Evolutionary conservation across 2,113 vertebrate genomes (phyloP).

Genomic region (Halcyon senegalensis): DNA sequence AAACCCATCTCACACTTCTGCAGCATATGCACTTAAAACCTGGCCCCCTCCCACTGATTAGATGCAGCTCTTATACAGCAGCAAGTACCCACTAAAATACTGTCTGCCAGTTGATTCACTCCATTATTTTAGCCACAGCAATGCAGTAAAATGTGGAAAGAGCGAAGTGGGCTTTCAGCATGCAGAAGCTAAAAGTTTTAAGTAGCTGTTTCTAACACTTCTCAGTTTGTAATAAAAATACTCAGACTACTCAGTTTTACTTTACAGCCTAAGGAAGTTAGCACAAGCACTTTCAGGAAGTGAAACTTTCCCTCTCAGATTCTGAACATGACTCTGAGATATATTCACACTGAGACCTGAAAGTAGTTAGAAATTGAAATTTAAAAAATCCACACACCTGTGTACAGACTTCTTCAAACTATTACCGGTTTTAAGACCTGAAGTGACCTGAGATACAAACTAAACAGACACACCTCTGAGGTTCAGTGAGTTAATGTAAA

Average conservation of each 20-base stretch:
- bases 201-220: neutral
- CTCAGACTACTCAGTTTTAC: neutral
- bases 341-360: neutral
- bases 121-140: neutral
- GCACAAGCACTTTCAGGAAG: neutral
- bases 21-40: neutral
- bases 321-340: neutral
- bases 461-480: neutral
- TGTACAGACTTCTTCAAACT: neutral
- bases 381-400: fast-evolving
- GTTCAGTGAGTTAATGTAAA: neutral
- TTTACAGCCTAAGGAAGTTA: neutral
- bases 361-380: fast-evolving
- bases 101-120: neutral
- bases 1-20: neutral
- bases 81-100: neutral
- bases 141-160: neutral
- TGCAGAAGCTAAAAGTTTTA: neutral
- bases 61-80: fast-evolving
- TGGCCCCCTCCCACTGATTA: neutral
- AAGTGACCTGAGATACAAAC: neutral
- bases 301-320: neutral
- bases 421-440: neutral
- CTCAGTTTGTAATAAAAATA: neutral
- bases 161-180: neutral